Conservation (phyloP, 2,888 invertebrate genomes). For the Oligia strigilis region DNA sequence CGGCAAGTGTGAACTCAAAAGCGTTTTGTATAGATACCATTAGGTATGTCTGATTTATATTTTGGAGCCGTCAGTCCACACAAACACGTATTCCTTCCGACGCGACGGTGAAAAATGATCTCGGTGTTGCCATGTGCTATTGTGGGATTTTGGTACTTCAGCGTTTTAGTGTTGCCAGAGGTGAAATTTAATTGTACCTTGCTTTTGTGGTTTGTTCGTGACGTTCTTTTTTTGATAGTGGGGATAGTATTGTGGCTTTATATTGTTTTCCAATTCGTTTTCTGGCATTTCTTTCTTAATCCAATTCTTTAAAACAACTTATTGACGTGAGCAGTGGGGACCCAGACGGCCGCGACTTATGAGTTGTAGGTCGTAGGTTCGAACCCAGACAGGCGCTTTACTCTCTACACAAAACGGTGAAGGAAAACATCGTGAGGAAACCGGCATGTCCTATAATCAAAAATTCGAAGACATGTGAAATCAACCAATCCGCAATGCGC, state of each 20-base stretch:
- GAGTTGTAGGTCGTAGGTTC: too few species aligned
- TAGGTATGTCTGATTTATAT: constrained; percentile 77
- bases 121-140: constrained; percentile 66
- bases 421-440: background rate
- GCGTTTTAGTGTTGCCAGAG: constrained; percentile 56
- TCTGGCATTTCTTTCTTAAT: background rate
- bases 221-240: constrained; percentile 31
- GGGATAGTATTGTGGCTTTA: constrained; percentile 7
- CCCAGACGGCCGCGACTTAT: too few species aligned
- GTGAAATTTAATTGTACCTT: constrained; percentile 61
- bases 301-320: background rate
- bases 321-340: too few species aligned
- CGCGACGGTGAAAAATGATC: constrained; percentile 81
- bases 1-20: constrained; percentile 61
- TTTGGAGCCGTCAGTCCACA: constrained; percentile 77
- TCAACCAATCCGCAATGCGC: too few species aligned
- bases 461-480: too few species aligned
- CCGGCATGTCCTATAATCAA: background rate
- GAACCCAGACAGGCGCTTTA: too few species aligned
- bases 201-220: constrained; percentile 45
- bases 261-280: background rate
- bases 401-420: too few species aligned
- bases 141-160: constrained; percentile 54
- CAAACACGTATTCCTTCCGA: constrained; percentile 74
- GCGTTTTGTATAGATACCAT: constrained; percentile 64